A percentile compares a stretch with the other conserved stretches of the same genome.
Conservation (phyloP, 2,797 vertebrate species). For the Tarsius wallacei region DNA sequence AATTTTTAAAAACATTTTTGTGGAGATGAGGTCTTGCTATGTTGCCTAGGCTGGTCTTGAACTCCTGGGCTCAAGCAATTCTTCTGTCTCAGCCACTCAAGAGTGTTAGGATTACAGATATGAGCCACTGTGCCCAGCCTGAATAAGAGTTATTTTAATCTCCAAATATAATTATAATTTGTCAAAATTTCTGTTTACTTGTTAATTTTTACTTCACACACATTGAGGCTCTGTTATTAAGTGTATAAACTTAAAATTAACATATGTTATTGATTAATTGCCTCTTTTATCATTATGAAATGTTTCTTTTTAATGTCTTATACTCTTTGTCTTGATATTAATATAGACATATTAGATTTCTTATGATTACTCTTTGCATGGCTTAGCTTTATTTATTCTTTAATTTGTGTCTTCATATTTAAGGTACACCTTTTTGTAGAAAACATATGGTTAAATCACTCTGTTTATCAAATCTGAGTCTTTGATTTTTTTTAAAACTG, state of each 20-base stretch:
- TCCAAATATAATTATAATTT: neutral
- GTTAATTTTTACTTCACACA: neutral
- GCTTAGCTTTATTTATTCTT: neutral
- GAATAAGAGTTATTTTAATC: neutral
- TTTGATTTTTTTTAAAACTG: neutral
- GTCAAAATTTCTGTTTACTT: neutral
- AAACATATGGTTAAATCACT: neutral
- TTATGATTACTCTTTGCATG: neutral
- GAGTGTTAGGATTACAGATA: too few relatives aligned
- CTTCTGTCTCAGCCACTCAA: too few relatives aligned
- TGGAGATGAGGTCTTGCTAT: too few relatives aligned
- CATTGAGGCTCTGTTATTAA: neutral
- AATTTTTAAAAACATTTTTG: too few relatives aligned
- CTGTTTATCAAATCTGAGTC: neutral
- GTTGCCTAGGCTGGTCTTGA: too few relatives aligned
- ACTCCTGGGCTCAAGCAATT: too few relatives aligned
- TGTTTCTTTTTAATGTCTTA: neutral
- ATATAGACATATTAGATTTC: neutral
- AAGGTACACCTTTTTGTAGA: neutral
- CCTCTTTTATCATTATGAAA: neutral
- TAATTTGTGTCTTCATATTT: neutral
- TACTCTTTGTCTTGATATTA: neutral
- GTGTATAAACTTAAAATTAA: neutral
- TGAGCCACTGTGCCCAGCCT: too few relatives aligned
- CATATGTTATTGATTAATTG: neutral